Evolutionary conservation across 2,888 invertebrate genomes (phyloP).

Genomic region (Machimus atricapillus): DNA sequence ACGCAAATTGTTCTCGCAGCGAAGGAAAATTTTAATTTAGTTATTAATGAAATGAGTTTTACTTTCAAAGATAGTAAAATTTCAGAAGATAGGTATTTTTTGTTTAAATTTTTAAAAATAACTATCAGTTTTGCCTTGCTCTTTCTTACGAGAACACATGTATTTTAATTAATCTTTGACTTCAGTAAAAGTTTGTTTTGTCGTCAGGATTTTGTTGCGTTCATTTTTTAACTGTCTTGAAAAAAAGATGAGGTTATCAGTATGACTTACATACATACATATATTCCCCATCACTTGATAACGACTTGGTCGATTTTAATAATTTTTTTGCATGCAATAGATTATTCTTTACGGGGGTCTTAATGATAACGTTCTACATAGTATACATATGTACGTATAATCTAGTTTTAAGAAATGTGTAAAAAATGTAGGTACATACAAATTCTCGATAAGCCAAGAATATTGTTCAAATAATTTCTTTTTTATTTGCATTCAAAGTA

Average conservation of each 20-base stretch:
- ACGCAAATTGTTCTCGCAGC: background rate
- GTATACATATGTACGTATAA: background rate
- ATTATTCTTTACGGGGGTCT: background rate
- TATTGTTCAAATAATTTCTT: no score
- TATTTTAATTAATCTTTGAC: background rate
- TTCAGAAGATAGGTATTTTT: background rate
- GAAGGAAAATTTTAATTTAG: background rate
- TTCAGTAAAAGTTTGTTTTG: background rate
- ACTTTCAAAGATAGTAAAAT: background rate
- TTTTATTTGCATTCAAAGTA: no score
- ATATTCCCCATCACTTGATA: background rate
- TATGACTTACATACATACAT: no score
- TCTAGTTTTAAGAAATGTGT: background rate
- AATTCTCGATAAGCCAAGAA: no score
- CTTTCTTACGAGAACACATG: no score
- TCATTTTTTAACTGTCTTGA: background rate
- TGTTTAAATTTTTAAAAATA: background rate
- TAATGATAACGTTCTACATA: background rate
- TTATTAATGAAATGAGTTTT: background rate
- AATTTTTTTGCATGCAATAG: background rate
- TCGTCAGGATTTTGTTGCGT: background rate
- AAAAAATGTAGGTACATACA: background rate
- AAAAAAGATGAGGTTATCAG: background rate
- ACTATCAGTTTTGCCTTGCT: background rate
- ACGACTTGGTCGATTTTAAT: background rate